A percentile compares a stretch with the other conserved stretches of the same genome.
phyloP scores from a whole-genome alignment of 2,888 invertebrate genomes.

The Spatulosminthurus flaviceps region DNA sequence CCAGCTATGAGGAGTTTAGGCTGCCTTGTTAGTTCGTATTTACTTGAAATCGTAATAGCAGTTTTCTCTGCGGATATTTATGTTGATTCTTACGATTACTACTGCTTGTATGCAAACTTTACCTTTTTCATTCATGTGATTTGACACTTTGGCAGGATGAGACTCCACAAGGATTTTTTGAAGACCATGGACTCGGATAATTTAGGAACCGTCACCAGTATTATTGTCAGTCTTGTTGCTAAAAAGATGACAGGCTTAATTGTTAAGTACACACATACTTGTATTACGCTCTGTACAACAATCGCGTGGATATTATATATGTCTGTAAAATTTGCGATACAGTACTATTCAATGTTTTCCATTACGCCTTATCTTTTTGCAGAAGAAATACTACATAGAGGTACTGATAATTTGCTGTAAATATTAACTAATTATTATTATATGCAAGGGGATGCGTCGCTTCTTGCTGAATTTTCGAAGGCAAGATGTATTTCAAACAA shows the following conservation, averaged over 20 bases:
- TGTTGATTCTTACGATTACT: not conserved
- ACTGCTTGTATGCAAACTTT: not conserved
- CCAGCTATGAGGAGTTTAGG: too few species aligned
- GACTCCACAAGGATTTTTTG: constrained; percentile 48
- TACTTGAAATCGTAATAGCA: too few species aligned
- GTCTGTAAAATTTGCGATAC: not conserved
- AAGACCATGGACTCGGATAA: constrained; percentile 48
- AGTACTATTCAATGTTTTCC: not conserved
- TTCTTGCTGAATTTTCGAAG: too few species aligned
- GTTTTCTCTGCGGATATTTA: not conserved
- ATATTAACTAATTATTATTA: too few species aligned
- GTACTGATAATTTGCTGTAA: too few species aligned
- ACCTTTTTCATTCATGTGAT: not conserved
- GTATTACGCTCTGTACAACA: not conserved
- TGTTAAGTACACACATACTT: not conserved
- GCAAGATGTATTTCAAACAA: too few species aligned
- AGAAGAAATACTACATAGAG: too few species aligned
- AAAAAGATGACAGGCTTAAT: not conserved
- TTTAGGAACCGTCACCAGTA: not conserved
- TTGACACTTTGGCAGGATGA: constrained; percentile 40
- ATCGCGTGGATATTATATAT: not conserved
- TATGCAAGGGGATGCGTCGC: too few species aligned
- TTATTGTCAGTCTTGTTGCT: not conserved
- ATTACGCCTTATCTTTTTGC: not conserved
- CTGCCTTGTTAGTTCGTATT: too few species aligned